These are phyloP conservation scores for Dasypogon diadema DNA, from an alignment of 2,888 invertebrate genomes.

Conservation along the genomic window DNA sequence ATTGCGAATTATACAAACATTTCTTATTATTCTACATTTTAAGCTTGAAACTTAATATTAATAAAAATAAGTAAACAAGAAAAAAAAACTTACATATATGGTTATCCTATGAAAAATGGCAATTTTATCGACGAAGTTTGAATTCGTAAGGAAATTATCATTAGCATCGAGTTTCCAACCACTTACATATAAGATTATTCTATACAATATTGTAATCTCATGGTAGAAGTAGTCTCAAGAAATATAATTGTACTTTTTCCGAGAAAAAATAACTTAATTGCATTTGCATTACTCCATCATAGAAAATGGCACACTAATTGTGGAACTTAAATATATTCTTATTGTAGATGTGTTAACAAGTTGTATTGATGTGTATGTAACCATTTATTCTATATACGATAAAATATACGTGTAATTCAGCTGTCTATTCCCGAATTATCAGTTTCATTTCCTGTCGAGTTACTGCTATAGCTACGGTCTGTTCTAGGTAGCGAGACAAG, in stretches of 20 bases:
- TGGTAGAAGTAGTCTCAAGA: constrained; percentile 15
- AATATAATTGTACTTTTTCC: constrained; percentile 42
- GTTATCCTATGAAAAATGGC: neutral
- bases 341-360: constrained; percentile 45
- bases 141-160: constrained; percentile 44
- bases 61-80: constrained; percentile 15
- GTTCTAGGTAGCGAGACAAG: too few species aligned
- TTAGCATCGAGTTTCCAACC: neutral
- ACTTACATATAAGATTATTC: constrained; percentile 17
- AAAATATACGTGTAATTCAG: constrained; percentile 44
- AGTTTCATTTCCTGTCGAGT: neutral
- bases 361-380: constrained; percentile 48
- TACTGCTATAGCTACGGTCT: too few species aligned
- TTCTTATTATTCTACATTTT: constrained; percentile 1
- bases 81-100: neutral
- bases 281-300: constrained; percentile 12
- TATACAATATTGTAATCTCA: constrained; percentile 27
- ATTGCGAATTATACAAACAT: constrained; percentile 11
- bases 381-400: constrained; percentile 21
- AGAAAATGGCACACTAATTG: constrained; percentile 30
- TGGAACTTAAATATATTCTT: constrained; percentile 36
- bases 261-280: constrained; percentile 41
- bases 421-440: constrained; percentile 26
- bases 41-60: constrained; percentile 27
- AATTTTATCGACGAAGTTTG: constrained; percentile 8